Evolutionary conservation across 2,113 vertebrate species (phyloP), one percentile per base, ranked within the genome.

Genomic region (Lophochroa leadbeateri): DNA sequence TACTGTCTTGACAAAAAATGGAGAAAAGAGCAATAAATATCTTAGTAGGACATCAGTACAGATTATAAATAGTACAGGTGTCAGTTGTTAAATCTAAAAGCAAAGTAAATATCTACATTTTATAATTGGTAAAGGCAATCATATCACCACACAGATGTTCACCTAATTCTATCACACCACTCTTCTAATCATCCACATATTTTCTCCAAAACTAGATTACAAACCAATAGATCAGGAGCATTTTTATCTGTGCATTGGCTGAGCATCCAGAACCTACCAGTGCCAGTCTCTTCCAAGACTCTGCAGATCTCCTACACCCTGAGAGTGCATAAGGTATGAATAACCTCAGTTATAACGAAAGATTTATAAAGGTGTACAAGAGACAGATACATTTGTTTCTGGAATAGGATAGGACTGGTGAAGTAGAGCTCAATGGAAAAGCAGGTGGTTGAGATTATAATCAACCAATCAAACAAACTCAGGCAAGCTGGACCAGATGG

Each of bases 371-470:
- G 80, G 92, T 91, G 76, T 95, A 91, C 58, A 63, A 88, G 82
- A 95, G 79, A 96, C 82, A 93, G 93, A 93, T 90, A 95, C 67
- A 90, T 95, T 96, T 96, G 85, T 95, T 92, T 91, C 92, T 91
- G 70, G 90, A 94, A 95, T 77, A 88, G 86, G 89, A 91, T 88
- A 93, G 85, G 77, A 79, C 76, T 83, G 72, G 72, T 43, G 69
- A 88, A 91, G 65, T 43, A 87, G 31, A 88, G 49, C 72, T 83
- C 87, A 90, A 49, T 71, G 37, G 88, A 95, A 96, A 93, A 91
- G 92, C 97, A 97, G 96, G 95, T 97, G 96, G 90, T 96, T 95
- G 74, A 96, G 87, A 97, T 97, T 97, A 97, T 53, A 92, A 89
- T 83, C 67, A 93, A 88, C 94, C 91, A 92, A 74, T 86, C 77